A percentile compares a stretch with the other conserved stretches of the same genome.
These are phyloP conservation scores for Entosphenus tridentatus DNA, from an alignment of 2,113 vertebrate species.

Conservation along the genomic window DNA sequence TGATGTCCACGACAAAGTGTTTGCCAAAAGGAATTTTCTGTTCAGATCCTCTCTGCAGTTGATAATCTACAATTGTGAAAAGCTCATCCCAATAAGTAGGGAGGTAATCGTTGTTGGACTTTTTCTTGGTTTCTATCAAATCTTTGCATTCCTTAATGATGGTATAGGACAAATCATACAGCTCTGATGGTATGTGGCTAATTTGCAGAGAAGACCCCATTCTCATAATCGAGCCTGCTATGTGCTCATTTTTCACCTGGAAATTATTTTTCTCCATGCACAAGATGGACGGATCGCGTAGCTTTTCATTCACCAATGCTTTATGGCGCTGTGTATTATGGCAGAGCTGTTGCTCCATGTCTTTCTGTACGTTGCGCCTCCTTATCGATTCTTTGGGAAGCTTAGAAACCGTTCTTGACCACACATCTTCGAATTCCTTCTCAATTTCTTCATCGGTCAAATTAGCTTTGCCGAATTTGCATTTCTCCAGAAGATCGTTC, in stretches of 20 bases:
- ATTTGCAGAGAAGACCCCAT: conserved; percentile 9
- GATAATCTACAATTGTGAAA: conserved; percentile 20
- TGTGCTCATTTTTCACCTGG: conserved; percentile 17
- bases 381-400: conserved; percentile 17
- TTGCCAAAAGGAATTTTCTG: rapidly evolving
- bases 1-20: conserved; percentile 17
- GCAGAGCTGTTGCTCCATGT: conserved; percentile 17
- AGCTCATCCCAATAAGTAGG: conserved; percentile 17
- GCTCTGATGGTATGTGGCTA: conserved; percentile 17
- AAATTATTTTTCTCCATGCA: conserved; percentile 10
- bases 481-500: conserved; percentile 14
- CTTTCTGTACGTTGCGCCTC: conserved; percentile 17
- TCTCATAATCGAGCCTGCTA: conserved; percentile 8
- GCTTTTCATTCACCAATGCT: conserved; percentile 18
- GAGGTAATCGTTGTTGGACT: conserved; percentile 18
- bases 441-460: conserved; percentile 18
- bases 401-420: conserved; percentile 19
- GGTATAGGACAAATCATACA: conserved; percentile 15
- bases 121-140: conserved; percentile 17
- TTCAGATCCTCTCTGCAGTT: rapidly evolving
- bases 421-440: conserved; percentile 26
- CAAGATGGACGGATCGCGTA: conserved; percentile 13
- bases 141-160: conserved; percentile 16
- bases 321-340: conserved; percentile 18
- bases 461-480: conserved; percentile 14